A percentile compares a stretch with the other conserved stretches of the same genome.
Evolutionary conservation across 2,113 vertebrate species (phyloP).

Genomic region (Henicopernis longicauda): DNA sequence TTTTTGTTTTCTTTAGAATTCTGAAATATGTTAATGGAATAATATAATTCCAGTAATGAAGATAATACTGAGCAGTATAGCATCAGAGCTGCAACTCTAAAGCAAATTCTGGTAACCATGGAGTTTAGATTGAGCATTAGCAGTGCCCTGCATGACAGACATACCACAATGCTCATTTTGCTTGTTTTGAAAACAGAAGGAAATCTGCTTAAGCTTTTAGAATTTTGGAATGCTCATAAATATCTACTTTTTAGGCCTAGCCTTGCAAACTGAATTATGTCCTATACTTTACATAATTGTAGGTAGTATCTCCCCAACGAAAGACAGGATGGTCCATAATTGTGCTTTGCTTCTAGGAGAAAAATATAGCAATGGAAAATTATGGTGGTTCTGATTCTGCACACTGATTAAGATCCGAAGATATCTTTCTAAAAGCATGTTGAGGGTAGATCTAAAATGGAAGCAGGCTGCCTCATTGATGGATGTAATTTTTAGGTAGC

Average conservation of each 20-base stretch:
- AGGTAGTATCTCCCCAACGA: neutral
- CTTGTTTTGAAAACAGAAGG: neutral
- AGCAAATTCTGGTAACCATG: neutral
- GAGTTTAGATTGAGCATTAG: neutral
- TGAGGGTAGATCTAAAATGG: neutral
- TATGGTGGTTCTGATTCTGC: neutral
- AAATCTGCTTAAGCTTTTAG: neutral
- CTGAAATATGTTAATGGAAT: neutral
- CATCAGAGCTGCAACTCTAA: neutral
- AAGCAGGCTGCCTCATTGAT: neutral
- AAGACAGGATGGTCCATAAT: neutral
- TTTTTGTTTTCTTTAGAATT: neutral
- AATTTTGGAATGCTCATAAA: neutral
- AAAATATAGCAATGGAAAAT: neutral
- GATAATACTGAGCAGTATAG: neutral
- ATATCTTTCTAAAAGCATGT: neutral
- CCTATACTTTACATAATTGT: neutral
- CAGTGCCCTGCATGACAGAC: neutral
- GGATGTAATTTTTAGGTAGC: neutral
- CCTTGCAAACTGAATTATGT: neutral
- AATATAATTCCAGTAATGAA: neutral
- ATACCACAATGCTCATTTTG: neutral
- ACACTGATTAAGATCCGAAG: neutral
- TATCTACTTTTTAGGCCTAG: neutral
- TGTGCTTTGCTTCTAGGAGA: neutral